Evolutionary conservation across 2,888 invertebrate species (phyloP), one percentile per base, ranked within the genome.

Genomic region (Tachina fera): DNA sequence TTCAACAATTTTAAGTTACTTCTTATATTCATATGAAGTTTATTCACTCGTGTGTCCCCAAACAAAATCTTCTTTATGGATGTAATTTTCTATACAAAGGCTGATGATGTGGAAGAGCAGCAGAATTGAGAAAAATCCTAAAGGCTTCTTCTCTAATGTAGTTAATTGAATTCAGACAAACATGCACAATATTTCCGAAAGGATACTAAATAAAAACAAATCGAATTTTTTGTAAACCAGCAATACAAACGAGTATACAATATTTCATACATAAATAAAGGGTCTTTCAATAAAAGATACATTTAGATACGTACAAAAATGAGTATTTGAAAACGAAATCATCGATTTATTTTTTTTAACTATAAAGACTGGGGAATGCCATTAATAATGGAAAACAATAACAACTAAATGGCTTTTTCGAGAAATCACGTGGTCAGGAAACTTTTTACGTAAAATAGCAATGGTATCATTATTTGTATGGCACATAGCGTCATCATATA

Each of bases 81-180:
- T 49, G 61, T 61, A 14, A 3, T 31, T 41, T 47, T n/a, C n/a
- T 63, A 19, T 58, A 11, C 16, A 74, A 16, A 19, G 61, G 43
- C 43, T 63, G 75, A 53, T 80, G 67, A 19, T 67, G 49, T 67
- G 58, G n/a, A 80, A 72, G 60, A 49, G 16, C 72, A 56, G 9
- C n/a, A 79, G 43, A 56, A 41, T 53, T 13, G 16, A 53, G 22
- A 13, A 45, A 43, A 16, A 16, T 61, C 53, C 41, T 51, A 67
- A 47, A 63, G 74, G 1, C n/a, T 49, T n/a, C 49, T 63, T n/a
- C 19, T 72, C 16, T 45, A 47, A 58, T 68, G 51, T 31, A 68
- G 6, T 6, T 14, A n/a, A 2, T 39, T 56, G 10, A 56, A 31
- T 6, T 31, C 19, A 31, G 8, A 58, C 31, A 58, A 39, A 58